These are phyloP conservation scores for Melanotaenia duboulayi DNA, from an alignment of 2,113 vertebrate genomes.

Conservation along the genomic window DNA sequence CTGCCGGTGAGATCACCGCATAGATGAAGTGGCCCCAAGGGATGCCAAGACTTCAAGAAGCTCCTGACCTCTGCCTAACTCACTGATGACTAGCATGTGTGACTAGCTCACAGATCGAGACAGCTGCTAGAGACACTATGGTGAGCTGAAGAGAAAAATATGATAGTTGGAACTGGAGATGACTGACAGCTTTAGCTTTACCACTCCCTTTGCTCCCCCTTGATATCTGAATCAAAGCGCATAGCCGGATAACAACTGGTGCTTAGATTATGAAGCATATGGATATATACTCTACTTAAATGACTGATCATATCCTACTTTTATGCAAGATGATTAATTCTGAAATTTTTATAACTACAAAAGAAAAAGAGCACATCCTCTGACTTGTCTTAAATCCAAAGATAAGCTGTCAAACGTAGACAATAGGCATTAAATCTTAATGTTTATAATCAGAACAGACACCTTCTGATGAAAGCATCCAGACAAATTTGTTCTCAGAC, in stretches of 20 bases:
- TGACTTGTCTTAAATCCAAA: conserved; percentile 39
- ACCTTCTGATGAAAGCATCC: conserved; percentile 24
- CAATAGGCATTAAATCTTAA: conserved; percentile 32
- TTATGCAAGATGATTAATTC: conserved; percentile 51
- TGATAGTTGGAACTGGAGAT: conserved; percentile 46
- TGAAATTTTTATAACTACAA: conserved; percentile 28
- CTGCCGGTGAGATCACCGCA: conserved; percentile 81
- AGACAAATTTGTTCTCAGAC: conserved; percentile 46
- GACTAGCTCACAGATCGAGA: conserved; percentile 76
- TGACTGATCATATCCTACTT: conserved; percentile 40
- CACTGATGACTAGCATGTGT: conserved; percentile 85
- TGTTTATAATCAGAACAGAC: conserved; percentile 48
- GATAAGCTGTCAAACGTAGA: conserved; percentile 29
- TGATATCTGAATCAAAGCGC: conserved; percentile 61
- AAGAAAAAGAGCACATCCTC: conserved; percentile 19
- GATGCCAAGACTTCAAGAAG: conserved; percentile 83
- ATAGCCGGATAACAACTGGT: conserved; percentile 35
- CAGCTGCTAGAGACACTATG: conserved; percentile 76
- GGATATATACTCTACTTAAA: conserved; percentile 40
- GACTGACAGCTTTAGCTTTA: conserved; percentile 56
- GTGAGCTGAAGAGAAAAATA: conserved; percentile 52
- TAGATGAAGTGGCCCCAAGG: conserved; percentile 81
- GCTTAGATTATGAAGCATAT: conserved; percentile 59
- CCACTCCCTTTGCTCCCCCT: conserved; percentile 32
- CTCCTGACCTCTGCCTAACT: conserved; percentile 82